Conservation (phyloP, 2,113 vertebrate species). For the Microtus montanus region DNA sequence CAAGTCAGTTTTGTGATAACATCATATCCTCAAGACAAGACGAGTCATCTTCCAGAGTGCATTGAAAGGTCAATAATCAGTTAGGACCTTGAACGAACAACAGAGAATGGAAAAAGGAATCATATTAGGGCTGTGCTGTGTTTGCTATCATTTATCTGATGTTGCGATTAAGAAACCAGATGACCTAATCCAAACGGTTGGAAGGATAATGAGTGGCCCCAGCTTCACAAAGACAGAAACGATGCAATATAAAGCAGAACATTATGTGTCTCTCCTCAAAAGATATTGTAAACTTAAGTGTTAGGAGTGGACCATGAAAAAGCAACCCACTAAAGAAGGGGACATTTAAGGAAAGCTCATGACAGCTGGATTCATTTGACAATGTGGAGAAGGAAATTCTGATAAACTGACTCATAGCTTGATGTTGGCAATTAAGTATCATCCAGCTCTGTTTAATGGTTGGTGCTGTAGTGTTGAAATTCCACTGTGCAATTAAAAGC, state of each 20-base stretch:
- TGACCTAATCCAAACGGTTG: background rate
- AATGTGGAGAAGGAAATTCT: background rate
- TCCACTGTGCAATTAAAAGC: background rate
- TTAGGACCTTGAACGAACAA: slow-evolving; percentile 15
- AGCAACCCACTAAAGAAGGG: background rate
- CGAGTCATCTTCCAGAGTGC: background rate
- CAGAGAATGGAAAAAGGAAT: background rate
- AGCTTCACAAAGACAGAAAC: slow-evolving; percentile 46
- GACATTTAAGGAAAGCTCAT: background rate
- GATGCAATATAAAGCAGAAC: background rate
- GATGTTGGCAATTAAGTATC: background rate
- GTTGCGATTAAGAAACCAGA: background rate
- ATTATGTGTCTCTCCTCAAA: background rate
- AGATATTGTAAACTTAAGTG: background rate
- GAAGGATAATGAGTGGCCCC: background rate
- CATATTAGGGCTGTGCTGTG: background rate
- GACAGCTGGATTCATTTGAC: background rate
- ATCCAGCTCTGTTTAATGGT: background rate
- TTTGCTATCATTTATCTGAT: slow-evolving; percentile 15
- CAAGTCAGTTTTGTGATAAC: background rate
- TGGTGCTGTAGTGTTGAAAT: background rate
- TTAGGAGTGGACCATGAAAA: background rate
- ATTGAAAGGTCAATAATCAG: background rate
- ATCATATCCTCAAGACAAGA: background rate
- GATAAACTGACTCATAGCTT: background rate